Evolutionary conservation across 2,888 invertebrate species (phyloP).

Genomic region (Leptodirus hochenwartii): DNA sequence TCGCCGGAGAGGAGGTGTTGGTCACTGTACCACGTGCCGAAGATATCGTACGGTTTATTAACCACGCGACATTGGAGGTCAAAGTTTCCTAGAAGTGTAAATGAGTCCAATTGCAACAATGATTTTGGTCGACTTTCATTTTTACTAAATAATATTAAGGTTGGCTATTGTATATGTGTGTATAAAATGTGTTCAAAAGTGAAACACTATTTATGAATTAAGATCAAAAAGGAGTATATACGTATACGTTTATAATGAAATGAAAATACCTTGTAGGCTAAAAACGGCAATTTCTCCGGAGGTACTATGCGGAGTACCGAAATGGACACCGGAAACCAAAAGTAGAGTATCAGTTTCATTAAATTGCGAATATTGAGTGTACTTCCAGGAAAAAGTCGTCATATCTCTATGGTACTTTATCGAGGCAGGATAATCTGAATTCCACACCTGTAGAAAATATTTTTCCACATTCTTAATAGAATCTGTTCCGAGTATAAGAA

Average conservation of each 20-base stretch:
- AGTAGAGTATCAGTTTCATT: slow-evolving; percentile 64
- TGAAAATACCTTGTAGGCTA: slow-evolving; percentile 40
- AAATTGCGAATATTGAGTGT: slow-evolving; percentile 73
- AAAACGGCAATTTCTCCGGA: slow-evolving; percentile 83
- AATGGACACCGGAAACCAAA: slow-evolving; percentile 69
- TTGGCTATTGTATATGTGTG: no score
- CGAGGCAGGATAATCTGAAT: slow-evolving; percentile 47
- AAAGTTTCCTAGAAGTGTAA: slow-evolving; percentile 14
- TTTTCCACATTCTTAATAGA: no score
- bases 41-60: slow-evolving; percentile 74
- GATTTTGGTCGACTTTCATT: neutral
- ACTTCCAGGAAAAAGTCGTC: slow-evolving; percentile 69
- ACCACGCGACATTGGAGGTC: slow-evolving; percentile 48
- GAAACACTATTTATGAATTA: no score
- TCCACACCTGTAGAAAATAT: slow-evolving; percentile 54
- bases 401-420: slow-evolving; percentile 56
- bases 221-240: no score
- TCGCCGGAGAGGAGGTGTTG: slow-evolving; percentile 64
- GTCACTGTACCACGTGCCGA: slow-evolving; percentile 80
- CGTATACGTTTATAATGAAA: no score
- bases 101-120: slow-evolving; percentile 4
- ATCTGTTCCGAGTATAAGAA: no score
- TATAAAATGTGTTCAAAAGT: no score
- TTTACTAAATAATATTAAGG: no score
- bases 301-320: slow-evolving; percentile 55